Evolutionary conservation across 2,888 invertebrate genomes (phyloP).

Genomic region (Acrocyrtus sp.): DNA sequence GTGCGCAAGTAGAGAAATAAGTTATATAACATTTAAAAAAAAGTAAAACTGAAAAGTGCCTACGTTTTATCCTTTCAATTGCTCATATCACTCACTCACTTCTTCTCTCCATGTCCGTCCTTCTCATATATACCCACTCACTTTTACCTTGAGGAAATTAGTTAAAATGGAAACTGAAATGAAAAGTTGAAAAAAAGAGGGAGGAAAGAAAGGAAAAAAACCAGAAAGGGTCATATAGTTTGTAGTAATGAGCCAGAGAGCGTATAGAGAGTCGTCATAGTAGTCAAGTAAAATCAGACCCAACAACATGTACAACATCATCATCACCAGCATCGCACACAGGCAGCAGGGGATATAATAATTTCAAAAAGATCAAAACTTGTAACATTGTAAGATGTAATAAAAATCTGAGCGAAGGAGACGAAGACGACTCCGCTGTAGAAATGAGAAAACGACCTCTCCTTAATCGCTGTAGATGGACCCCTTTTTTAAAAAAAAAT

Average conservation of each 20-base stretch:
- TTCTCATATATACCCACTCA: constrained; percentile 9
- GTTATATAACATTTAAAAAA: too few species aligned
- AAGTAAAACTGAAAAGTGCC: too few species aligned
- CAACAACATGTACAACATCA: constrained; percentile 3
- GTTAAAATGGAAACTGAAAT: constrained; percentile 49
- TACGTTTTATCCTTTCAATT: background rate
- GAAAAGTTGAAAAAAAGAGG: constrained; percentile 44
- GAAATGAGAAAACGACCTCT: constrained; percentile 47
- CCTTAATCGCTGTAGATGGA: too few species aligned
- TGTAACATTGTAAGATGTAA: constrained; percentile 22
- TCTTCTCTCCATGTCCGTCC: too few species aligned
- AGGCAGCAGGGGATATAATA: constrained; percentile 34
- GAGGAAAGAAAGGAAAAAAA: constrained; percentile 35
- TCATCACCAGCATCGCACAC: constrained; percentile 12
- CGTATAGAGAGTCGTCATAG: too few species aligned
- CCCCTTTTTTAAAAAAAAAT: too few species aligned
- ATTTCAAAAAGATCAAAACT: too few species aligned
- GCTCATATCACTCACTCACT: too few species aligned
- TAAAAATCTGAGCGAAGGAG: background rate
- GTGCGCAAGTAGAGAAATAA: too few species aligned
- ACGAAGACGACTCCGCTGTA: constrained; percentile 31
- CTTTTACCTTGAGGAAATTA: constrained; percentile 48
- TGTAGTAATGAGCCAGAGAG: constrained; percentile 3
- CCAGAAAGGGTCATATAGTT: constrained; percentile 29
- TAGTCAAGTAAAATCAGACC: background rate